Evolutionary conservation across 2,888 invertebrate species (phyloP), one percentile per base, ranked within the genome.

Genomic region (Drosophila dives): DNA sequence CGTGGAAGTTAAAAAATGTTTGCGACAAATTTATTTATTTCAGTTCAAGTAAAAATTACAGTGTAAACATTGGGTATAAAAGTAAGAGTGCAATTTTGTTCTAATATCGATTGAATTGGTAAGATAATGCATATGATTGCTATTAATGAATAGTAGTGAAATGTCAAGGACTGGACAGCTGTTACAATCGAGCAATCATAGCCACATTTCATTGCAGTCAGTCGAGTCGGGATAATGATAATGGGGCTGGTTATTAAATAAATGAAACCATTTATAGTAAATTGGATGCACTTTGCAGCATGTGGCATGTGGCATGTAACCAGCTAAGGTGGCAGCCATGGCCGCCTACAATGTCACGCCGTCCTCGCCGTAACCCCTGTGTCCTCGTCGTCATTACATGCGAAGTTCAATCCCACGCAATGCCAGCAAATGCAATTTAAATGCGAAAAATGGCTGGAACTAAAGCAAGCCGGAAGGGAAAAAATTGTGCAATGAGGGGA

Each of bases 401-500:
- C 75, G 60, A 79, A 75, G 75, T 71, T 78, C 76, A 70, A 74
- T 62, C 70, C 89, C 87, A 87, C 89, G 85, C 89, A 75, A 63
- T 72, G 69, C 67, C 69, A 68, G 64, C 69, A 72, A 84, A 82
- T 89, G 89, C 87, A 89, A 87, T 84, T 84, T 89, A 89, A 84
- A 84, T 84, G 80, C 85, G 67, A 72, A 65, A 79, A 84, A 84
- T 87, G 76, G 87, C 73, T 77, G 62, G 62, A 54, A 50, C 70
- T 51, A 70, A 62, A 64, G 80, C 64, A 20, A 42, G 34, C 10
- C 45, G 54, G 50, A 34, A 15, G n/a, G 34, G 29, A 42, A 36
- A 38, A 38, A 15, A 15, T 45, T 29, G 17, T 6, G 8, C 17
- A 20, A 29, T 17, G 10, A 48, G 20, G 29, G 20, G 29, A 34